Conservation (phyloP, 2,888 invertebrate species). For the Heliconius ismenius region DNA sequence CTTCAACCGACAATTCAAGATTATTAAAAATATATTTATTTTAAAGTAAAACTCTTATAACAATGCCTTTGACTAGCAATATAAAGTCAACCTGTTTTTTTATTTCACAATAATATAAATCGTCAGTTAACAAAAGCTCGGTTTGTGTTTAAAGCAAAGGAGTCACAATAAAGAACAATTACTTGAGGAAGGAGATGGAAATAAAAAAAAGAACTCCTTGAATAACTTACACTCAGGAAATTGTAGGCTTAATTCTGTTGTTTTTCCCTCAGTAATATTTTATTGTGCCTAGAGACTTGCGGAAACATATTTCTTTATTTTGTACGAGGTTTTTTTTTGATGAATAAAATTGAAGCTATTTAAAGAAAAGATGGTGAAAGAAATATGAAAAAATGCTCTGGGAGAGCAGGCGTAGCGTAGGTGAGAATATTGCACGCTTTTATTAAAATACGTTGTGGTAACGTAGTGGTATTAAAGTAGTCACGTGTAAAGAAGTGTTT, state of each 20-base stretch:
- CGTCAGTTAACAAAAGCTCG: slow-evolving; percentile 23
- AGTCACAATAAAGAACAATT: slow-evolving; percentile 34
- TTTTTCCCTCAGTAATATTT: slow-evolving; percentile 27
- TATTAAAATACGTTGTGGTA: slow-evolving; percentile 7
- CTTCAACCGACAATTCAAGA: no score
- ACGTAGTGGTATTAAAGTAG: not conserved
- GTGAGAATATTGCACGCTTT: slow-evolving; percentile 2
- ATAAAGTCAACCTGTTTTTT: slow-evolving; percentile 8
- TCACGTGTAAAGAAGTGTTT: slow-evolving; percentile 11
- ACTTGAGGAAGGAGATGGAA: slow-evolving; percentile 29
- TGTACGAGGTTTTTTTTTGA: slow-evolving; percentile 14
- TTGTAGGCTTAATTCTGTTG: slow-evolving; percentile 28
- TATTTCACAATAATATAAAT: slow-evolving; percentile 16
- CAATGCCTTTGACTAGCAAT: slow-evolving; percentile 2
- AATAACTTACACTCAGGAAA: slow-evolving; percentile 34
- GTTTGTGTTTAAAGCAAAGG: slow-evolving; percentile 27
- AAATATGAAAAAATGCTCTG: slow-evolving; percentile 14
- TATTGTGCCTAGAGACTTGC: slow-evolving; percentile 25
- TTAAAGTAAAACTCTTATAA: not conserved
- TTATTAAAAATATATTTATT: not conserved
- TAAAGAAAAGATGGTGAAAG: slow-evolving; percentile 3
- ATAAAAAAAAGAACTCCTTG: slow-evolving; percentile 27
- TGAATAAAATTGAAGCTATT: slow-evolving; percentile 19
- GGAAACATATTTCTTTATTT: slow-evolving; percentile 23
- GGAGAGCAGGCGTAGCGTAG: not conserved